A percentile compares a stretch with the other conserved stretches of the same genome.
phyloP scores from a whole-genome alignment of 2,888 invertebrate species.

The Augochlorella aurata region DNA sequence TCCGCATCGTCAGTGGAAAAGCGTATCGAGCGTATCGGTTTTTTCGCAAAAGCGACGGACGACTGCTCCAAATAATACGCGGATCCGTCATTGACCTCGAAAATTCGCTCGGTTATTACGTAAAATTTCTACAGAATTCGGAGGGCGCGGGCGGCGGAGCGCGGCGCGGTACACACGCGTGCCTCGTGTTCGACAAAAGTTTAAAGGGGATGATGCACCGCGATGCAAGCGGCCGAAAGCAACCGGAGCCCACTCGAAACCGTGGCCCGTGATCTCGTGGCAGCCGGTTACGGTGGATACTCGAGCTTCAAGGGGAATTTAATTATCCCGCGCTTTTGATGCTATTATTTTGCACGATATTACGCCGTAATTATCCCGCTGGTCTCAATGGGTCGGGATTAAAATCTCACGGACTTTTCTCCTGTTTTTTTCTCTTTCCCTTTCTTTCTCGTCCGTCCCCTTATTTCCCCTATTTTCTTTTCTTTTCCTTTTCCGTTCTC shows the following conservation, averaged over 20 bases:
- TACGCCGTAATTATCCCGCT: slow-evolving; percentile 69
- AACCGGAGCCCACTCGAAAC: slow-evolving; percentile 44
- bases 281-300: slow-evolving; percentile 34
- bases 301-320: slow-evolving; percentile 66
- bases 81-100: slow-evolving; percentile 45
- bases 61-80: not conserved
- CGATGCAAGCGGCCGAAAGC: slow-evolving; percentile 4
- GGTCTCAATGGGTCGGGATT: slow-evolving; percentile 62
- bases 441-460: not conserved
- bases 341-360: slow-evolving; percentile 70
- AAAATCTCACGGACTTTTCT: slow-evolving; percentile 57
- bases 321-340: slow-evolving; percentile 72
- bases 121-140: slow-evolving; percentile 44
- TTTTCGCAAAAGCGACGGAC: not conserved
- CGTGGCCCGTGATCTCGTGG: slow-evolving; percentile 32
- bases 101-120: slow-evolving; percentile 38
- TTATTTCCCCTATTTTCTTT: not conserved
- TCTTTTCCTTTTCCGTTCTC: not conserved
- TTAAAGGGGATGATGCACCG: slow-evolving; percentile 59
- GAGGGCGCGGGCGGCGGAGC: not conserved
- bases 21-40: not conserved
- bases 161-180: not conserved
- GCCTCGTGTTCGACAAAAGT: slow-evolving; percentile 29
- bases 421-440: not conserved
- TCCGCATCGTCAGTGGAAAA: not conserved